A percentile compares a stretch with the other conserved stretches of the same genome.
phyloP scores from a whole-genome alignment of 1,140 invertebrate species.

The Drosophila arawakana region DNA sequence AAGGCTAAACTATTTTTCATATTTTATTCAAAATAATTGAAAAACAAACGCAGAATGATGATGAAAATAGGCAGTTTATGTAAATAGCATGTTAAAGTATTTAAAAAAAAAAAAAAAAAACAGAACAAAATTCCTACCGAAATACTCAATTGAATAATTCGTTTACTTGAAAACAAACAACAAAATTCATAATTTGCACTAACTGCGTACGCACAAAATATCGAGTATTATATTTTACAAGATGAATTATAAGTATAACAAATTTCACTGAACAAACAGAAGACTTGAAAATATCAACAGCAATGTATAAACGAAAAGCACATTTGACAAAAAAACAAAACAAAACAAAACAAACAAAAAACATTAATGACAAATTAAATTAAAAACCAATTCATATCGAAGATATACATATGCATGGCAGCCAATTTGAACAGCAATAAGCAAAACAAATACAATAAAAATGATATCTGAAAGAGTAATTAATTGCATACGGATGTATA shows the following conservation, averaged over 20 bases:
- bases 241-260: conserved; percentile 10
- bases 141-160: conserved; percentile 59
- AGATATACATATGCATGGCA: conserved; percentile 45
- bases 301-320: conserved; percentile 62
- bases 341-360: conserved; percentile 26
- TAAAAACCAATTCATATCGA: conserved; percentile 60
- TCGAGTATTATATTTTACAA: conserved; percentile 73
- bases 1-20: conserved; percentile 7
- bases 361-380: conserved; percentile 42
- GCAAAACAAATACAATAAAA: conserved; percentile 20
- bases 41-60: not conserved
- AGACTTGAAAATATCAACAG: conserved; percentile 70
- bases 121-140: conserved; percentile 79
- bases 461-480: conserved; percentile 22
- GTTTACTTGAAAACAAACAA: conserved; percentile 18
- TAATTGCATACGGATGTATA: conserved; percentile 28
- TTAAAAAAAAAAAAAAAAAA: conserved; percentile 69
- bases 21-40: conserved; percentile 6
- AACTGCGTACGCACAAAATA: conserved; percentile 68
- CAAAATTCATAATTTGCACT: conserved; percentile 28
- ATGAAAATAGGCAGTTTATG: conserved; percentile 51
- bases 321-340: conserved; percentile 25
- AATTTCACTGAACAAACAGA: conserved; percentile 68
- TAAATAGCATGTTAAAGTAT: conserved; percentile 72
- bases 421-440: conserved; percentile 62